These are phyloP conservation scores for Halictus quadricinctus DNA, from an alignment of 2,888 invertebrate genomes.

Conservation along the genomic window DNA sequence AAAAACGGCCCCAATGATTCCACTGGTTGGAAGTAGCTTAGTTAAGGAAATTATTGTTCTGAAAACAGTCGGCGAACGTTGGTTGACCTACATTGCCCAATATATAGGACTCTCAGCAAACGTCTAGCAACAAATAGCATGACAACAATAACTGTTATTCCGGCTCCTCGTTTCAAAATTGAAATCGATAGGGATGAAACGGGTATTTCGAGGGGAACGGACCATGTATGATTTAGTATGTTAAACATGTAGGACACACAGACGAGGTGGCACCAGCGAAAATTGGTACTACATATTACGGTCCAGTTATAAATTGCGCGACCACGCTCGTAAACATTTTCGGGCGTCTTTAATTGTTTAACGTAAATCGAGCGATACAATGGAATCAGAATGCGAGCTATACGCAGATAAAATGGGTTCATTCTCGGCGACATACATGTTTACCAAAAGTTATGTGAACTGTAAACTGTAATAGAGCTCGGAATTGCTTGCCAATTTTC, in stretches of 20 bases:
- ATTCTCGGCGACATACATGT: neutral
- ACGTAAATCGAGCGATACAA: neutral
- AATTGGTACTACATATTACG: neutral
- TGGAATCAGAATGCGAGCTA: neutral
- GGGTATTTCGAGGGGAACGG: neutral
- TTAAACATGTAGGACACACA: neutral
- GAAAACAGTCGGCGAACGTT: neutral
- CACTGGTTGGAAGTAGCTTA: too few relatives aligned
- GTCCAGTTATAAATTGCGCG: neutral
- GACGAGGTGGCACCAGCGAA: neutral
- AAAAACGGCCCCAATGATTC: too few relatives aligned
- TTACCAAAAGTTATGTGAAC: neutral
- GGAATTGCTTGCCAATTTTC: neutral
- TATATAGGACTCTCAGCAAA: neutral
- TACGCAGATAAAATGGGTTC: neutral
- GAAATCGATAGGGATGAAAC: neutral
- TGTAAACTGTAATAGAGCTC: neutral
- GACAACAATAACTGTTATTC: neutral
- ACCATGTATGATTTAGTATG: neutral
- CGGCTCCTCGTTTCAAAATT: neutral
- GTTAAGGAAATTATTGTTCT: neutral
- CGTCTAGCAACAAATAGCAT: neutral
- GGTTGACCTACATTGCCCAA: neutral
- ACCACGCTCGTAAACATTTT: neutral
- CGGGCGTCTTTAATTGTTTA: neutral